Evolutionary conservation across 2,888 invertebrate genomes (phyloP), one percentile per base, ranked within the genome.

Genomic region (Diachrysia chrysitis): DNA sequence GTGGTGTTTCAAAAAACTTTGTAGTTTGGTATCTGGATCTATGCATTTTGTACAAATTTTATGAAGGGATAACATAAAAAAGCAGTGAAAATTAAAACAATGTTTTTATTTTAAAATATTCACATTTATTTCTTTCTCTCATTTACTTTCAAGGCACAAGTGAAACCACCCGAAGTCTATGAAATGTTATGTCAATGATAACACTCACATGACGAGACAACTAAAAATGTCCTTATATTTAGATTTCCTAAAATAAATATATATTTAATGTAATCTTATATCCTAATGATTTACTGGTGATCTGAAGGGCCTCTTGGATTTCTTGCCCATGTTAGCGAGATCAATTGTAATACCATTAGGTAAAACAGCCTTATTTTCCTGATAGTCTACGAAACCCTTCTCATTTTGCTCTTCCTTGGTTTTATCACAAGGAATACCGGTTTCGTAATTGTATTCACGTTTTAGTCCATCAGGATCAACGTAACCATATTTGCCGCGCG

Each of bases 401-500:
- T 96, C 95, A 69, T 96, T 95, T 70, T 95, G 91, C 12, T 95
- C 93, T 54, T 96, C 94, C 79, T 95, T 95, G 37, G 92, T 89
- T 85, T 96, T 96, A 87, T 97, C 96, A 82, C 97, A 98, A 72
- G 95, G 96, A 79, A 97, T 97, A 55, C 98, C 98, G 21, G 98
- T 97, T 89, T 97, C 97, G 87, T 98, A 98, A 76, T 96, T 96
- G 90, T 98, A 98, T 87, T 98, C 98, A 10, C 98, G 96, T 84
- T 97, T 96, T 53, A 97, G 93, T 78, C 98, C 98, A 86, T 98
- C 98, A 0, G 98, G 98, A 89, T 98, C 98, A 10, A 98, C 95
- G 88, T 98, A 98, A 37, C 98, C 98, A 86, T 98, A 98, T 86
- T 97, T 97, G 57, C 98, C 98, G 73, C 97, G 96, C 14, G 97